Evolutionary conservation across 2,113 vertebrate genomes (phyloP).

Genomic region (Zingel zingel): DNA sequence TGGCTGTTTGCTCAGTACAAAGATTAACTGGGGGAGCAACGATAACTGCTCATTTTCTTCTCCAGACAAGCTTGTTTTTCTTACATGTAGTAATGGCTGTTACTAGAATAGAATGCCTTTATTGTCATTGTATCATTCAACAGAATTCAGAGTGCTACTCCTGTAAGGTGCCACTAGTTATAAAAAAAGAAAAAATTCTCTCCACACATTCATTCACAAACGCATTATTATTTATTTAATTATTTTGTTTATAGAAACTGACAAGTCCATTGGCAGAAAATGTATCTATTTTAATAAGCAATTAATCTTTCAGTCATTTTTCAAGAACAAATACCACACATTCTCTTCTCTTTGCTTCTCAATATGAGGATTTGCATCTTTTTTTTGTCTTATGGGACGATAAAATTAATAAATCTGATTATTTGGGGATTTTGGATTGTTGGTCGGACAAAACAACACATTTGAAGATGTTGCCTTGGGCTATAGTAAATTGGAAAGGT

Average conservation of each 20-base stretch:
- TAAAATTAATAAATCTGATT: background rate
- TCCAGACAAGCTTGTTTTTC: background rate
- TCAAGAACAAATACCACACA: background rate
- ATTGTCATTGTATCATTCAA: too few species aligned
- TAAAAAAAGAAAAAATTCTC: too few species aligned
- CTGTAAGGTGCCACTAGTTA: too few species aligned
- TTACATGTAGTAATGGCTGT: background rate
- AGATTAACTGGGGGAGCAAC: constrained; percentile 33
- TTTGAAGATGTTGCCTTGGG: background rate
- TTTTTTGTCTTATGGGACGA: background rate
- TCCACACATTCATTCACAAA: too few species aligned
- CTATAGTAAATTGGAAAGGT: background rate
- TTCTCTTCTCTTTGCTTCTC: background rate
- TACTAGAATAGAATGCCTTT: background rate
- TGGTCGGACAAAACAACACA: background rate
- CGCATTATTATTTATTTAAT: background rate
- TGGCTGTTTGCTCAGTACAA: constrained; percentile 54
- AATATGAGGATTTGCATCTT: background rate
- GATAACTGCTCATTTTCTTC: constrained; percentile 27
- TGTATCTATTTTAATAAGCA: too few species aligned
- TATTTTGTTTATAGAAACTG: background rate
- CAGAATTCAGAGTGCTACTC: too few species aligned
- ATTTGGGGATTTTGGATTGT: background rate
- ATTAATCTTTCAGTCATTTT: background rate
- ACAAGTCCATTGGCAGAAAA: background rate